phyloP scores from a whole-genome alignment of 35 echinoderm and acorn worm species.

The Eucidaris tribuloides region DNA sequence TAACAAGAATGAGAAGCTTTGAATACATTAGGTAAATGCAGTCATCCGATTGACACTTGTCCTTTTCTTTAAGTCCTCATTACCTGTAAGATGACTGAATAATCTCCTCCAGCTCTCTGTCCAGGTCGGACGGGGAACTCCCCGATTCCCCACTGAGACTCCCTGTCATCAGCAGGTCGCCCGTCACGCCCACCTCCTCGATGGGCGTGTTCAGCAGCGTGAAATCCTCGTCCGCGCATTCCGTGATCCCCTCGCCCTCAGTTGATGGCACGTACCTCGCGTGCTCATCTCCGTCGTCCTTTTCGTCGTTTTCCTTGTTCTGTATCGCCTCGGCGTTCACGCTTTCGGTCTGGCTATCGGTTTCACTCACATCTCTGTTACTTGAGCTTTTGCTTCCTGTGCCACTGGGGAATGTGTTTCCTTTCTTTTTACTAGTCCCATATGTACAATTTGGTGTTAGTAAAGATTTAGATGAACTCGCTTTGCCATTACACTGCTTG shows the following conservation, averaged over 20 bases:
- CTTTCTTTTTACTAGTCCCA: too few relatives aligned
- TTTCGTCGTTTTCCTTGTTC: slow-evolving; percentile 6
- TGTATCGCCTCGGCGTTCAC: background rate
- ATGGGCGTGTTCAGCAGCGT: slow-evolving; percentile 55
- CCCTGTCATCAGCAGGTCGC: background rate
- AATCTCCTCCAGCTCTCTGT: slow-evolving; percentile 13
- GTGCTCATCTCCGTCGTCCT: slow-evolving; percentile 10
- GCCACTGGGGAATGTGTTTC: too few relatives aligned
- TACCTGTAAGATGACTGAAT: slow-evolving; percentile 17
- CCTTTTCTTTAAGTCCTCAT: background rate
- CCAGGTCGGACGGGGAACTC: background rate
- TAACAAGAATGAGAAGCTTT: too few relatives aligned
- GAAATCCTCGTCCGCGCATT: slow-evolving; percentile 53
- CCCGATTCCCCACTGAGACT: background rate
- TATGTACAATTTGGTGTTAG: background rate
- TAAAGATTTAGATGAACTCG: background rate
- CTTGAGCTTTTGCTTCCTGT: background rate
- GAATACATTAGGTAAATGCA: background rate
- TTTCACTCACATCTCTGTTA: background rate
- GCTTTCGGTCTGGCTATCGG: background rate
- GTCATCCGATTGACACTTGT: background rate
- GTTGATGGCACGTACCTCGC: slow-evolving; percentile 36
- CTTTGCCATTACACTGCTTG: background rate
- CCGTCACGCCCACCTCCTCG: slow-evolving; percentile 44
- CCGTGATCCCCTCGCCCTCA: slow-evolving; percentile 55